phyloP scores from a whole-genome alignment of 2,888 invertebrate species.

The Clusia tigrina region DNA sequence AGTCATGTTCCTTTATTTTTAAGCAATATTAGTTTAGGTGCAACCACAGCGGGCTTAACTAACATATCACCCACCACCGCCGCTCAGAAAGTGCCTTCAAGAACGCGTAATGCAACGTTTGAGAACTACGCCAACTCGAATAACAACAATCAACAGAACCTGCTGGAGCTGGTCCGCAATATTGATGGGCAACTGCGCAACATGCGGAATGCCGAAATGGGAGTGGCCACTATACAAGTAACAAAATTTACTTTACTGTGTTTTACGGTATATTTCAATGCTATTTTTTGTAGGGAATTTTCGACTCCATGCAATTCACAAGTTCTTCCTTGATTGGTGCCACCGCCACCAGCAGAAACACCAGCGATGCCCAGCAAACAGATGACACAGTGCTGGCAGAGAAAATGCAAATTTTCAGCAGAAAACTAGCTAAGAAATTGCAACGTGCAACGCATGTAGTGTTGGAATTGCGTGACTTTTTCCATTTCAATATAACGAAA shows the following conservation, averaged over 20 bases:
- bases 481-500: constrained; percentile 54
- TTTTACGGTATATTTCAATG: neutral
- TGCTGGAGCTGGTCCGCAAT: constrained; percentile 53
- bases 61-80: constrained; percentile 16
- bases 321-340: constrained; percentile 33
- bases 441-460: constrained; percentile 55
- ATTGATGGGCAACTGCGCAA: constrained; percentile 54
- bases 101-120: constrained; percentile 34
- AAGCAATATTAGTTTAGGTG: constrained; percentile 41
- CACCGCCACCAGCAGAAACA: constrained; percentile 26
- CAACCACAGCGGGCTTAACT: constrained; percentile 33
- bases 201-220: constrained; percentile 61
- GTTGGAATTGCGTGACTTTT: constrained; percentile 51
- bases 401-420: constrained; percentile 51
- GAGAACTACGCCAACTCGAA: constrained; percentile 40
- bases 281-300: constrained; percentile 56
- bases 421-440: constrained; percentile 55
- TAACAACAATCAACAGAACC: constrained; percentile 54
- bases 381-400: constrained; percentile 38
- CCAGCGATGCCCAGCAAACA: constrained; percentile 22
- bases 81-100: constrained; percentile 55
- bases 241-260: constrained; percentile 12
- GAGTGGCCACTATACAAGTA: constrained; percentile 61
- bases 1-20: constrained; percentile 46
- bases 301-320: constrained; percentile 60